Conservation (phyloP, 2,888 invertebrate species). For the Brachyopa scutellaris region DNA sequence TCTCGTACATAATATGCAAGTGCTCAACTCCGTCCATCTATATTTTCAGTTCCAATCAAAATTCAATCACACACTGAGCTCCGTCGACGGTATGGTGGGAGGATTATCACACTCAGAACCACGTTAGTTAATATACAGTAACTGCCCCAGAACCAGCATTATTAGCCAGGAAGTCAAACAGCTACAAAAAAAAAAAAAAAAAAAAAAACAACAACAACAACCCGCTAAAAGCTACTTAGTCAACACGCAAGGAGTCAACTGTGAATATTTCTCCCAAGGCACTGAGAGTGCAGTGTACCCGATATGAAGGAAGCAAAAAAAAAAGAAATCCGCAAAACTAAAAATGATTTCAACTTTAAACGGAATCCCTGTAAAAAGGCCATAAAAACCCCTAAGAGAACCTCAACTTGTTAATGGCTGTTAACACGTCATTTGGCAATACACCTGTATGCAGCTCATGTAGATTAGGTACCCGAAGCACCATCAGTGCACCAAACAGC, state of each 20-base stretch:
- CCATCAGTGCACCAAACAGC: conserved; percentile 9
- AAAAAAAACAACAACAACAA: too few relatives aligned
- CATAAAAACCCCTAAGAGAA: conserved; percentile 65
- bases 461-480: conserved; percentile 38
- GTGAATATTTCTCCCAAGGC: conserved; percentile 41
- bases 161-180: conserved; percentile 60
- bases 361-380: conserved; percentile 69
- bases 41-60: conserved; percentile 43
- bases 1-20: too few relatives aligned
- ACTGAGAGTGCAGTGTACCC: background rate
- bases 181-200: too few relatives aligned
- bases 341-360: conserved; percentile 68
- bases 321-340: conserved; percentile 1
- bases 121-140: conserved; percentile 45
- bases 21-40: too few relatives aligned
- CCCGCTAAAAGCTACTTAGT: conserved; percentile 66
- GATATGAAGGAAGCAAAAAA: background rate
- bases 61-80: conserved; percentile 64
- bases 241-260: conserved; percentile 61
- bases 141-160: conserved; percentile 40
- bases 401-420: conserved; percentile 69
- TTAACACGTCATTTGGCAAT: conserved; percentile 72
- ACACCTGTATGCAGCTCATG: conserved; percentile 59
- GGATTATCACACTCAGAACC: conserved; percentile 65
- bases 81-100: conserved; percentile 24